Evolutionary conservation across 2,888 invertebrate genomes (phyloP).

Genomic region (Microdon myrmicae): DNA sequence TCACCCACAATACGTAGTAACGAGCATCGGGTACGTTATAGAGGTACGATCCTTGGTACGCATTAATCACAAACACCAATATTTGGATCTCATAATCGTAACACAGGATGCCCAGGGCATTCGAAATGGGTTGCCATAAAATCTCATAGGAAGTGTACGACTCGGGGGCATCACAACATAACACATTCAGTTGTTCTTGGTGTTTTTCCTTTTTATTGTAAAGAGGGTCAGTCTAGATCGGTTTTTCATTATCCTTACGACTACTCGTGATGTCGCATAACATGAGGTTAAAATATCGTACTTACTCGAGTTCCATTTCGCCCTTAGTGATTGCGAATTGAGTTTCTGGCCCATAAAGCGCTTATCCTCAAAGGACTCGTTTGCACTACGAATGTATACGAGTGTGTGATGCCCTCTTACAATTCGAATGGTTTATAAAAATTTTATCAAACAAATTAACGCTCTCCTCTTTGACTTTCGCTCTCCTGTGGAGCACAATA

Average conservation of each 20-base stretch:
- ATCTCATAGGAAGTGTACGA: slow-evolving; percentile 4
- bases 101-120: slow-evolving; percentile 43
- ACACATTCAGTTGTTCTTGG: no score
- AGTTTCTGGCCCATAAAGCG: slow-evolving; percentile 36
- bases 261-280: slow-evolving; percentile 35
- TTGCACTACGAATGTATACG: slow-evolving; percentile 7
- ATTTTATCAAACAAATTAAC: slow-evolving; percentile 52
- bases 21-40: background rate
- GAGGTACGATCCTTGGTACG: slow-evolving; percentile 38
- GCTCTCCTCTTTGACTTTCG: no score
- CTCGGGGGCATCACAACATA: no score
- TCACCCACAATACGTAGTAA: slow-evolving; percentile 24
- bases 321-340: slow-evolving; percentile 7
- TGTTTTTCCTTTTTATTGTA: no score
- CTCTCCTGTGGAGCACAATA: slow-evolving; percentile 35
- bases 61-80: slow-evolving; percentile 52
- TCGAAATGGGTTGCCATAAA: slow-evolving; percentile 48
- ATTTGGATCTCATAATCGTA: slow-evolving; percentile 52
- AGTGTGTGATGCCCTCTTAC: slow-evolving; percentile 31
- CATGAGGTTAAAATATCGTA: slow-evolving; percentile 2
- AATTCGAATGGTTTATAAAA: slow-evolving; percentile 45
- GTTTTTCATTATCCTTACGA: slow-evolving; percentile 6
- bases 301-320: slow-evolving; percentile 17
- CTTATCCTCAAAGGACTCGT: slow-evolving; percentile 31
- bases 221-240: slow-evolving; percentile 10